Base-by-base conservation (phyloP, 2,888 invertebrate genomes). In the Corythucha ciliata region DNA sequence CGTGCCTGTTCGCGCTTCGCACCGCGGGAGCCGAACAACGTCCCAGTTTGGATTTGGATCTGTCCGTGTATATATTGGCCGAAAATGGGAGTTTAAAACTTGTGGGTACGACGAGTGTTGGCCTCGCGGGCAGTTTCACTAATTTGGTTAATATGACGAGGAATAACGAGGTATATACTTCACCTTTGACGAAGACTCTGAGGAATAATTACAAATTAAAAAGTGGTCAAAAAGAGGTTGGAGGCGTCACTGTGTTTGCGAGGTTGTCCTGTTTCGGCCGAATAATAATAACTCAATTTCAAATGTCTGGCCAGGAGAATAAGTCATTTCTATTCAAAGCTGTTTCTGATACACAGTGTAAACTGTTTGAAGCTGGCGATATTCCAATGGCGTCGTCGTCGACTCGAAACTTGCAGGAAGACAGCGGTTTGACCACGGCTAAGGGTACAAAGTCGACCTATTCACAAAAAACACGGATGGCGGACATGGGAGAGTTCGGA, bases 241-340 rank as follows among this genome's bases (percentile, higher is more conserved):
- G 67, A 34, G 62, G 58, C n/a, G 63, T 68, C 24, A 57, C 59
- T 5, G 52, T 65, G 2, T 65, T 64, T 37, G 40, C 65, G 2
- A 53, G 64, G 40, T 57, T 68, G 2, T 63, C 65, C 2, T 65
- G 65, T 45, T 64, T 63, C 50, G 67, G 66, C 4, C 63, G 64
- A 48, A 61, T 62, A 5, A 61, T 67, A 14, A 60, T 63, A 1
- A 66, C 65, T 1, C 63, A 63, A 47, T 57, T 57, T 27, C 56
- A 57, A 36, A 48, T 57, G 46, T 47, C 48, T 26, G 56, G 56
- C 1, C 32, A 48, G 25, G 56, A 57, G 37, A 52, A 48, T 33
- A 57, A 49, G 33, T 57, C 56, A 25, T 57, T 52, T 41, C 33
- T 57, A 12, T 57, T 57, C 34, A 54, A 54, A 46, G 56, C 54